Evolutionary conservation across 1,140 invertebrate genomes (phyloP).

Genomic region (Sesamia nonagrioides): DNA sequence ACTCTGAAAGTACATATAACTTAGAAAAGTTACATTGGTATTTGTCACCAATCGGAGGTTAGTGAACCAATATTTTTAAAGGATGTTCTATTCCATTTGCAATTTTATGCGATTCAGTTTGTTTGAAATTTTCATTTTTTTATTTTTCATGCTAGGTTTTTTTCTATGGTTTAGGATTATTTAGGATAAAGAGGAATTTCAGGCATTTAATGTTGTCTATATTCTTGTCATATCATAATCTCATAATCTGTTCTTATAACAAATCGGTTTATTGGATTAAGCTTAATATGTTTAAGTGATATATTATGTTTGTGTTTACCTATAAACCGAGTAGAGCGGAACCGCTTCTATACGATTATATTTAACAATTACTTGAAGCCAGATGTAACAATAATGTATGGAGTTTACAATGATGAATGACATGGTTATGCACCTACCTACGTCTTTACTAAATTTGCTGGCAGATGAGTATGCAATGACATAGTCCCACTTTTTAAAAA

Average conservation of each 20-base stretch:
- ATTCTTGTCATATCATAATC: background rate
- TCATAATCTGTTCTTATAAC: background rate
- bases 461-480: background rate
- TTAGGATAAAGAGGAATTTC: too few relatives aligned
- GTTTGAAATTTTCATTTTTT: too few relatives aligned
- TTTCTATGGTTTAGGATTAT: too few relatives aligned
- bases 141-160: too few relatives aligned
- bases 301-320: constrained; percentile 14
- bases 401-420: constrained; percentile 16
- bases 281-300: background rate
- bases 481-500: too few relatives aligned
- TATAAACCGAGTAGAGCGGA: constrained; percentile 13
- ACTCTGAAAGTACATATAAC: too few relatives aligned
- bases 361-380: background rate
- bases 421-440: background rate
- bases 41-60: too few relatives aligned
- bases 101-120: too few relatives aligned
- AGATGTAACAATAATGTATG: constrained; percentile 17
- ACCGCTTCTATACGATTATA: constrained; percentile 8
- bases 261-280: background rate
- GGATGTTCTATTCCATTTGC: too few relatives aligned
- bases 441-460: background rate
- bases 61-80: too few relatives aligned
- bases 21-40: too few relatives aligned
- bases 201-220: too few relatives aligned